Evolutionary conservation across 2,113 vertebrate species (phyloP), one percentile per base, ranked within the genome.

Genomic region (Vanacampus margaritifer): DNA sequence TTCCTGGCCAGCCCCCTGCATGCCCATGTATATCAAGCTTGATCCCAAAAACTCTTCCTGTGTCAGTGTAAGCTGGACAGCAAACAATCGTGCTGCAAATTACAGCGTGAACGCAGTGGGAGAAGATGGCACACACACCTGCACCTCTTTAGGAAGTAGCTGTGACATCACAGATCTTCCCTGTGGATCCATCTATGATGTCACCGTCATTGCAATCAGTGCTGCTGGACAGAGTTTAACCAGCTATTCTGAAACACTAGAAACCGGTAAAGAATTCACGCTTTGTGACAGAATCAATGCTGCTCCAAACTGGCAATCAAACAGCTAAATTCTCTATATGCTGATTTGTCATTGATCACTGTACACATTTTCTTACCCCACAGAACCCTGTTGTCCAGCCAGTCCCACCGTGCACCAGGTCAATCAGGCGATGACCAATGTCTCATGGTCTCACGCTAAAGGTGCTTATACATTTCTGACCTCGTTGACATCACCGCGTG

Each of bases 341-440:
- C 43, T 46, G 43, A 46, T 43, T 26, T 41, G 41, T 24, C 61
- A 3, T 62, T 17, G 14, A 16, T 26, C 23, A 32, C 26, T 28
- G 1, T 16, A 32, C 26, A 32, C 26, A 54, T 28, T 58, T 2
- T 57, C 24, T 51, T 28, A 2, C 50, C 23, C 57, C n/a, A 0
- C 84, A 98, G 95, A 78, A 53, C 95, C 95, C 0, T 98, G 97
- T 68, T 98, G 97, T 72, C 95, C 96, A 8, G 16, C 17, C 6
- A 88, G 75, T 53, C 80, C 96, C 48, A 88, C 43, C 0, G 83
- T 95, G 68, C 86, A 80, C 51, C 94, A 95, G 78, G 92, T 95
- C 81, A 94, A 93, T 23, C 93, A 95, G 80, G 93, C 96, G 0
- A 90, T 95, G 81, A 92, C 92, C 74, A 95, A 94, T 0, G 89